Conservation (phyloP, 1,140 invertebrate genomes). For the Grapholita molesta region DNA sequence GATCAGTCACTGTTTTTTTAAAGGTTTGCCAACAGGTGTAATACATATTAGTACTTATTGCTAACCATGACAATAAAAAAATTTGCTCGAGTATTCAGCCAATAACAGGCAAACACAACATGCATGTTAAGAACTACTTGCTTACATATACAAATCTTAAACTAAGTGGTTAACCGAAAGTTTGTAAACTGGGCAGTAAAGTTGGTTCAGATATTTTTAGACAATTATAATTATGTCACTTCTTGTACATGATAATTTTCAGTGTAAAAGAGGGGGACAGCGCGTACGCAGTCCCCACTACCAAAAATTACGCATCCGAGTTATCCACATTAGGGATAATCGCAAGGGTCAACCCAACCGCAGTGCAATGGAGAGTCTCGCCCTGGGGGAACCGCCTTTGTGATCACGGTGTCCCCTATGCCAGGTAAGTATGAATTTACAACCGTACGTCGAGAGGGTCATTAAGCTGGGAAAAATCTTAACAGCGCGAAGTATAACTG, state of each 20-base stretch:
- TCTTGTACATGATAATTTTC: neutral
- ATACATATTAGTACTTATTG: too few species aligned
- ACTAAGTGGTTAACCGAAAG: too few species aligned
- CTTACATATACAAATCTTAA: too few species aligned
- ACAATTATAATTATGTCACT: too few species aligned
- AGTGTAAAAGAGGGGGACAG: neutral
- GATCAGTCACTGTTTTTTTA: too few species aligned
- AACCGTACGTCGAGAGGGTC: neutral
- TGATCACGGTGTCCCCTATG: neutral
- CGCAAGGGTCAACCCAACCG: conserved; percentile 1
- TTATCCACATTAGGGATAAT: conserved; percentile 2
- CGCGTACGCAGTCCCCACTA: conserved; percentile 1
- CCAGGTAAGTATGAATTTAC: neutral
- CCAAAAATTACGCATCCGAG: neutral
- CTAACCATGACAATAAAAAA: too few species aligned
- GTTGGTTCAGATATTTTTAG: too few species aligned
- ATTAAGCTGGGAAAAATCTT: neutral
- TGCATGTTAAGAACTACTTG: too few species aligned
- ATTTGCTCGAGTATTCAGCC: too few species aligned
- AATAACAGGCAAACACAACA: too few species aligned
- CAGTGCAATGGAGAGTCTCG: neutral
- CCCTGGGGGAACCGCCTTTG: neutral
- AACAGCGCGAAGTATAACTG: neutral
- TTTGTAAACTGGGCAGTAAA: too few species aligned
- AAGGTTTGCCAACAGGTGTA: too few species aligned